phyloP scores from a whole-genome alignment of 2,113 vertebrate genomes.

The Oceanites oceanicus region DNA sequence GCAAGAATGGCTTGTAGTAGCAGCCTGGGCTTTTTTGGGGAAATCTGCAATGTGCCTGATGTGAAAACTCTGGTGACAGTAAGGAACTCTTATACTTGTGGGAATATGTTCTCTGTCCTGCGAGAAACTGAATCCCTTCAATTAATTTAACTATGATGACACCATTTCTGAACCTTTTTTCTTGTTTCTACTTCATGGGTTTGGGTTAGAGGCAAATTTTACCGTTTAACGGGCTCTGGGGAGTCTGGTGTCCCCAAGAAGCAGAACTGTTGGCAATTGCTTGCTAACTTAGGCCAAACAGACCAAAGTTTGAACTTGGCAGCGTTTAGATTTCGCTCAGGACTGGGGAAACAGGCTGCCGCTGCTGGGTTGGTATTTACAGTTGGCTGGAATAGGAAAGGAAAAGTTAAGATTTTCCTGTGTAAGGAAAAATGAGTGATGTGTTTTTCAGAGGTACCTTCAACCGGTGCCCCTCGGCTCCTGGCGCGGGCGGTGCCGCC shows the following conservation, averaged over 20 bases:
- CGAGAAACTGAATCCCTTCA: not conserved
- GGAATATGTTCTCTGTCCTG: accelerated
- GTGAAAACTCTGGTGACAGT: not conserved
- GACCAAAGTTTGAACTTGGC: too few relatives aligned
- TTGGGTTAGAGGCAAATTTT: not conserved
- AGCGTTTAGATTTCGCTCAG: not conserved
- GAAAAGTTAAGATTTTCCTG: accelerated
- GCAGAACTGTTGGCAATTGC: too few relatives aligned
- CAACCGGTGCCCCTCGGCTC: accelerated
- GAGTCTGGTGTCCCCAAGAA: not conserved
- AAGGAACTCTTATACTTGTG: accelerated
- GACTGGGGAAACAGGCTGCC: not conserved
- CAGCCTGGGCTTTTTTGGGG: not conserved
- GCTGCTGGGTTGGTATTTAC: not conserved
- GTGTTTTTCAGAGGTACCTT: not conserved
- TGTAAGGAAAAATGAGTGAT: accelerated
- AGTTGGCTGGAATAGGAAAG: accelerated
- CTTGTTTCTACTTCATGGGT: not conserved
- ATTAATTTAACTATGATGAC: not conserved
- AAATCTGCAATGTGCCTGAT: too few relatives aligned
- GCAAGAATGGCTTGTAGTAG: not conserved
- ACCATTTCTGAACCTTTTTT: not conserved
- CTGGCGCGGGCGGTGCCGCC: not conserved
- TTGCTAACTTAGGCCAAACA: accelerated
- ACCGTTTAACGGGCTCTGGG: not conserved